phyloP scores from a whole-genome alignment of 2,888 invertebrate genomes.

The Megaustenia siamemsis region DNA sequence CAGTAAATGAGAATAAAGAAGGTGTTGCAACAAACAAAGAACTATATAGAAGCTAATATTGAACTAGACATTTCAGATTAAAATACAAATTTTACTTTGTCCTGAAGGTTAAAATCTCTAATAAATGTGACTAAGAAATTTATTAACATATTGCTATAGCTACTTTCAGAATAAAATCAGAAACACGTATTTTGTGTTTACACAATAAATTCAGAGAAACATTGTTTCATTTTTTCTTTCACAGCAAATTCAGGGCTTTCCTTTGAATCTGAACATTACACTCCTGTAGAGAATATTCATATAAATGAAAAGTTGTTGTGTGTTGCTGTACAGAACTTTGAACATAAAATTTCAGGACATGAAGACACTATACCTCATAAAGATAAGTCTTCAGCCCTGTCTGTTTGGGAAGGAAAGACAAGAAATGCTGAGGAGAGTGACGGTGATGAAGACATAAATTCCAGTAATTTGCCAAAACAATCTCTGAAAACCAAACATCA shows the following conservation, averaged over 20 bases:
- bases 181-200: neutral
- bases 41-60: too few species aligned
- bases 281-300: neutral
- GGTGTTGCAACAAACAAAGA: too few species aligned
- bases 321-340: constrained; percentile 23
- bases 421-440: neutral
- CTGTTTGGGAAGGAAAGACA: neutral
- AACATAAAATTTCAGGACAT: neutral
- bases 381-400: neutral
- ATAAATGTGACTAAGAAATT: neutral
- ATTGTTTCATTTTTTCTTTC: neutral
- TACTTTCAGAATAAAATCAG: constrained; percentile 34
- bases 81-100: too few species aligned
- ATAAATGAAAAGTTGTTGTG: constrained; percentile 9
- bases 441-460: neutral
- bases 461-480: neutral
- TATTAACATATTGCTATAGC: neutral
- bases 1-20: too few species aligned
- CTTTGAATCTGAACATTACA: constrained; percentile 26
- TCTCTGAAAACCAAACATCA: neutral
- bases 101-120: too few species aligned
- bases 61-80: too few species aligned
- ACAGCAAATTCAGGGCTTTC: constrained; percentile 46
- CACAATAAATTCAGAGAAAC: neutral
- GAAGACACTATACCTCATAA: neutral